phyloP scores from a whole-genome alignment of 2,888 invertebrate genomes.

The Bombyx huttoni region DNA sequence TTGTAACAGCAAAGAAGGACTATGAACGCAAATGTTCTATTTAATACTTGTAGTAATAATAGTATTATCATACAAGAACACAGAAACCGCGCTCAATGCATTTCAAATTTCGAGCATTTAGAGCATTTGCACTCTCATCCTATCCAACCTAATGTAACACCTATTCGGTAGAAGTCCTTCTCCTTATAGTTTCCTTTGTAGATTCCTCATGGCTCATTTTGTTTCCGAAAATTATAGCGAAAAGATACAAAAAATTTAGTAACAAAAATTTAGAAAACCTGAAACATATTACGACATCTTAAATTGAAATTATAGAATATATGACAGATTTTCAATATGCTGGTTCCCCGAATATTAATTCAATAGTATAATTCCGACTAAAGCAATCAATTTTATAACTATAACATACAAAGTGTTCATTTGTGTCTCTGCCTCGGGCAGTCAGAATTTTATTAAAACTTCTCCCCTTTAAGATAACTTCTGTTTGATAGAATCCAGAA shows the following conservation, averaged over 20 bases:
- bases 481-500: conserved; percentile 43
- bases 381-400: conserved; percentile 4
- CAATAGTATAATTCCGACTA: conserved; percentile 31
- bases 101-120: too few species aligned
- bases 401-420: too few species aligned
- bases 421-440: conserved; percentile 53
- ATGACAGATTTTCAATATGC: conserved; percentile 32
- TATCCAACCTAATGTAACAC: too few species aligned
- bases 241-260: neutral
- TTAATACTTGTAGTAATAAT: too few species aligned
- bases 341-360: conserved; percentile 33
- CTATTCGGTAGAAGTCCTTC: too few species aligned
- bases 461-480: conserved; percentile 65
- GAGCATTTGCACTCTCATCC: too few species aligned
- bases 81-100: too few species aligned
- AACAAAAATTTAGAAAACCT: conserved; percentile 6
- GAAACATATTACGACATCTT: conserved; percentile 19
- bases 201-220: neutral
- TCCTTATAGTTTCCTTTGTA: too few species aligned
- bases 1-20: too few species aligned
- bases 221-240: neutral
- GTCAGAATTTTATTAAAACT: conserved; percentile 68
- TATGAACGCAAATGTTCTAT: too few species aligned
- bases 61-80: too few species aligned
- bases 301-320: conserved; percentile 12